Base-by-base conservation (phyloP, 2,888 invertebrate species). In the Epinotia demarniana region DNA sequence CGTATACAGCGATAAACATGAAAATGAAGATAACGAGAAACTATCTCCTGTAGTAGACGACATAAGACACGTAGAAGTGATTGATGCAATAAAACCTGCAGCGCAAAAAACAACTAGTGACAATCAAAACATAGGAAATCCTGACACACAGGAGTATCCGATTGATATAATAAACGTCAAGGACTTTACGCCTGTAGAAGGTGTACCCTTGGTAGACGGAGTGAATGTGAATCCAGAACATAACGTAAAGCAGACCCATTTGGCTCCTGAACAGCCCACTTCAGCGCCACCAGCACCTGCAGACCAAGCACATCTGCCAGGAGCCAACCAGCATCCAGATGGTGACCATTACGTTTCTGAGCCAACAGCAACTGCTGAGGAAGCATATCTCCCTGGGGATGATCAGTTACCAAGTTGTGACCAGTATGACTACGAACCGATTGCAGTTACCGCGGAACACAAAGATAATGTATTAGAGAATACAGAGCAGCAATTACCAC, bases 151-250 rank as follows among this genome's bases (percentile, higher is more conserved):
- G n/a, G 39, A 73, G 13, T 81, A 84, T 79, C 81, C 80, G 11
- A 72, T 78, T 70, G 82, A 85, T 75, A 73, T 78, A 39, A 78
- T 80, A 63, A 79, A 81, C 66, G 77, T 78, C 19, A 81, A 82
- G 75, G 84, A 86, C 49, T 83, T 81, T 72, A 79, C 80, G 33
- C 79, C 84, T 43, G 73, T 76, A 64, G 78, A 78, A 19, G 77
- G 79, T 13, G 78, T 82, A 16, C 72, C 79, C 53, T 75, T 85
- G 60, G 73, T 81, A 75, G 80, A 84, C 33, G 80, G 79, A n/a
- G 73, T 79, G 5, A 82, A 84, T 66, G 72, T 80, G 12, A 82
- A 84, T 78, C 79, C 81, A 27, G 80, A 82, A 70, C 77, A 82
- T 77, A 55, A 62, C 5, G 46, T 72, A 12, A 77, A 77, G 63